Base-by-base conservation (phyloP, 2,797 vertebrate species). In the Neomorphus geoffroyi region DNA sequence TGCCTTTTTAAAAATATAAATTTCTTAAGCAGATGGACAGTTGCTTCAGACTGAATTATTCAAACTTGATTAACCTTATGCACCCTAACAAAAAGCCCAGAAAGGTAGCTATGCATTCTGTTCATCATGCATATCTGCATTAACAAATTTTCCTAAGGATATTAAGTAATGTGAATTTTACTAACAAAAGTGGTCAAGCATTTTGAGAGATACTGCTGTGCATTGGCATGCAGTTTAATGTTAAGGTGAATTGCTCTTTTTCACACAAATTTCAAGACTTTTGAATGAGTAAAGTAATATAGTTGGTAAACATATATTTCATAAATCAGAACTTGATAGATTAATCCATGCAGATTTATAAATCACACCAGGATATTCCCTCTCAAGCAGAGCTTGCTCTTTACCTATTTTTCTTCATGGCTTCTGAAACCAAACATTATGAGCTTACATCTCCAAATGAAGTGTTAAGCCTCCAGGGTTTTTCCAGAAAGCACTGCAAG, bases 251-350 rank as follows among this genome's bases (percentile, higher is more conserved):
- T 69, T 73, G 11, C 70, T 45, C 8, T 6, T 72, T 92, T 86
- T 82, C 27, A 35, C 75, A 75, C n/a, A 43, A 83, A 84, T 81
- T 45, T 73, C 60, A 71, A 74, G 70, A 83, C 21, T 69, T 93
- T 92, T 82, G 75, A 93, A 95, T 73, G 57, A 62, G 43, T 32
- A 23, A 26, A 93, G 69, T 72, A 90, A 90, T 53, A 33, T 19
- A 91, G 73, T 91, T 91, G 94, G 87, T 93, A 48, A 95, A 86
- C 37, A 77, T 50, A 21, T 8, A 88, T 92, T 96, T 92, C 73
- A 91, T 93, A 94, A 95, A 94, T 95, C 77, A 95, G 92, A 82
- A 89, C 69, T 86, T 91, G 86, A 91, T 43, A 39, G 80, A 94
- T 96, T 89, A 94, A 93, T 78, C 87, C 82, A 80, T 26, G 33